A percentile compares a stretch with the other conserved stretches of the same genome.
Conservation (phyloP, 2,113 vertebrate genomes). For the Atlantisia rogersi region DNA sequence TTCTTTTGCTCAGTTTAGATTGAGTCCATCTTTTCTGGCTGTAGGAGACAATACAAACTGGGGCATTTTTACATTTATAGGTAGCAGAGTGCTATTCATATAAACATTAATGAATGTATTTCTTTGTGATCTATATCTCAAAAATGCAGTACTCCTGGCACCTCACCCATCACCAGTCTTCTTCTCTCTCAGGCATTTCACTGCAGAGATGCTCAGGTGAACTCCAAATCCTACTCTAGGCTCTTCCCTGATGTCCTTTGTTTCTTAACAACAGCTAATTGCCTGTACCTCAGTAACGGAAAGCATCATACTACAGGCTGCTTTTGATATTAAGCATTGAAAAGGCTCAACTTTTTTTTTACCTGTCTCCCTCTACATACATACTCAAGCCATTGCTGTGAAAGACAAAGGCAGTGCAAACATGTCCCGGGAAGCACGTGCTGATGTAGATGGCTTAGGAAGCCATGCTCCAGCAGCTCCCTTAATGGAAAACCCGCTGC, state of each 20-base stretch:
- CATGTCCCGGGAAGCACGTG: neutral
- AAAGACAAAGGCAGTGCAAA: neutral
- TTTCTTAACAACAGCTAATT: neutral
- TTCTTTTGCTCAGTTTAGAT: neutral
- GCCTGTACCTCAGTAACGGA: neutral
- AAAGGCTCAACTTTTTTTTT: neutral
- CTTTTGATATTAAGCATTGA: neutral
- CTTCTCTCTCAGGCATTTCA: neutral
- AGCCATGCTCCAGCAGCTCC: constrained; percentile 6
- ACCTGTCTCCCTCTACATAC: neutral
- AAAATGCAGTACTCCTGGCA: neutral
- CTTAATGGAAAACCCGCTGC: constrained; percentile 13
- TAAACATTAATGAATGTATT: neutral
- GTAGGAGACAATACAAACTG: neutral
- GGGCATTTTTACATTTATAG: neutral
- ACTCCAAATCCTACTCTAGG: neutral
- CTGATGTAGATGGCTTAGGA: neutral
- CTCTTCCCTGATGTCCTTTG: neutral
- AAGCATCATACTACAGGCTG: neutral
- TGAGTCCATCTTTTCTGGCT: neutral
- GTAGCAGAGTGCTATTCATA: neutral
- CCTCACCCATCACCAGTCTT: neutral
- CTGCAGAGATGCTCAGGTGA: neutral
- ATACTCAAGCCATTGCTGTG: neutral
- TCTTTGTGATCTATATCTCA: neutral